phyloP scores from a whole-genome alignment of 2,797 vertebrate species.

The Leuciscus waleckii region DNA sequence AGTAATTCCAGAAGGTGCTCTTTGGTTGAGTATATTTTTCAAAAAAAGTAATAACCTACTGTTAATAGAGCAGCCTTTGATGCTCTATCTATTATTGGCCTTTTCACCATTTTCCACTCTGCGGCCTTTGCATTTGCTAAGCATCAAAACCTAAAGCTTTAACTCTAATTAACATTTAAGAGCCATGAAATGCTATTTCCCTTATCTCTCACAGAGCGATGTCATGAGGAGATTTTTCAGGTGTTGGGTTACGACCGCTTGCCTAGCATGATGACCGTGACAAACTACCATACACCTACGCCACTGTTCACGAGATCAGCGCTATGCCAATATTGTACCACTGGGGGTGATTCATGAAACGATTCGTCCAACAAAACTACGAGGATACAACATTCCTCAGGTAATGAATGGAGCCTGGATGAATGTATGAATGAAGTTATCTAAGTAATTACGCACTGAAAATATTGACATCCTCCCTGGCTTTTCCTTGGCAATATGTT shows the following conservation, averaged over 20 bases:
- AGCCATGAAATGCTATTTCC: background rate
- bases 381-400: conserved; percentile 51
- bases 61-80: too few species aligned
- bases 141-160: background rate
- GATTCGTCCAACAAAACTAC: conserved; percentile 41
- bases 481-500: background rate
- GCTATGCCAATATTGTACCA: conserved; percentile 52
- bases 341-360: conserved; percentile 23
- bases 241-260: conserved; percentile 53
- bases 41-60: too few species aligned
- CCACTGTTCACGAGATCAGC: conserved; percentile 60
- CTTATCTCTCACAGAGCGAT: conserved; percentile 35
- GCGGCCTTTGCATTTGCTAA: background rate
- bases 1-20: too few species aligned
- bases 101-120: too few species aligned
- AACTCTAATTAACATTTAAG: background rate
- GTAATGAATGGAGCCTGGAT: conserved; percentile 26
- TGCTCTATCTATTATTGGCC: background rate
- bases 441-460: too few species aligned
- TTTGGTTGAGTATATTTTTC: too few species aligned
- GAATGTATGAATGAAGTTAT: background rate
- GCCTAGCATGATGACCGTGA: conserved; percentile 50
- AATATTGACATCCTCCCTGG: background rate
- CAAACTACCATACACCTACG: conserved; percentile 36
- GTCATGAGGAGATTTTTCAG: conserved; percentile 55